Conservation (phyloP, 2,113 vertebrate species). For the Genyomyrus donnyi region DNA sequence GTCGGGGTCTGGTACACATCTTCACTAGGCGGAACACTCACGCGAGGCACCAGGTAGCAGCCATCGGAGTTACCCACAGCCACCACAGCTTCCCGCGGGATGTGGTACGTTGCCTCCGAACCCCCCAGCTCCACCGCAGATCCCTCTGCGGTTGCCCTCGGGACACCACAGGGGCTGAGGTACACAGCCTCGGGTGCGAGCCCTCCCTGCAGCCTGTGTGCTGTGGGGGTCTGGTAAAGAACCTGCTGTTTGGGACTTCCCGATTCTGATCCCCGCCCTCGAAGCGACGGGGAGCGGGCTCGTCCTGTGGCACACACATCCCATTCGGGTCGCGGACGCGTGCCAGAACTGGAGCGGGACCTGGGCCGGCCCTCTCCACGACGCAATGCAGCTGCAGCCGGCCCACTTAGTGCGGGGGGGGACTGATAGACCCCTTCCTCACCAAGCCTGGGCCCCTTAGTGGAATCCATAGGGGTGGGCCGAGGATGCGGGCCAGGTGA, state of each 20-base stretch:
- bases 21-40: conserved; percentile 48
- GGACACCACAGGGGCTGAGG: conserved; percentile 51
- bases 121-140: not conserved
- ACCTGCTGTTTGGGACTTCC: conserved; percentile 26
- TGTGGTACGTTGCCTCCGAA: conserved; percentile 51
- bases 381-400: conserved; percentile 19
- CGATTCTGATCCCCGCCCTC: conserved; percentile 45
- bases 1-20: conserved; percentile 65
- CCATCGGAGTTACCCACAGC: conserved; percentile 39
- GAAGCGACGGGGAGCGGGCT: conserved; percentile 58
- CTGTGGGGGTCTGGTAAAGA: conserved; percentile 51
- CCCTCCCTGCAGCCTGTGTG: conserved; percentile 42
- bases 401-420: conserved; percentile 43
- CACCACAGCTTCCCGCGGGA: conserved; percentile 46
- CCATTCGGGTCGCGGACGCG: conserved; percentile 57
- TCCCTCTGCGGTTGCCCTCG: conserved; percentile 35
- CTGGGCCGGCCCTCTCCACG: conserved; percentile 55
- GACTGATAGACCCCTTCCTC: conserved; percentile 56
- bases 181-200: conserved; percentile 53
- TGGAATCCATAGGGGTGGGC: not conserved
- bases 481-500: conserved; percentile 7
- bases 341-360: conserved; percentile 63
- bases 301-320: conserved; percentile 45
- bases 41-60: conserved; percentile 63
- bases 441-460: conserved; percentile 35